Conservation (phyloP, 1,140 invertebrate genomes). For the Pseudobourletiella spinata region DNA sequence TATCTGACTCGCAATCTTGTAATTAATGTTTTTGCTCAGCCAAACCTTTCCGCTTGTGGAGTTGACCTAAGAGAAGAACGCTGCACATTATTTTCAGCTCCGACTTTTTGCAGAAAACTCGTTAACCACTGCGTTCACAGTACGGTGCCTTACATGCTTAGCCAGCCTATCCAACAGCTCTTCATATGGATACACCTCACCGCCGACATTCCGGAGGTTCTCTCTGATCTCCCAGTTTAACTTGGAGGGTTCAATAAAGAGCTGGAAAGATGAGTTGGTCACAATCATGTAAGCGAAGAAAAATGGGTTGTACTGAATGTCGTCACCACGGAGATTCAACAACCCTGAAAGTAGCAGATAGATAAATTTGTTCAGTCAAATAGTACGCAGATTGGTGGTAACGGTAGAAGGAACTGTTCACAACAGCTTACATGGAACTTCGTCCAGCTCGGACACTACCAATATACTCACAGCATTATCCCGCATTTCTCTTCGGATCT, state of each 20-base stretch:
- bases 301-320: slow-evolving; percentile 93
- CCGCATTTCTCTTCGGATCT: slow-evolving; percentile 58
- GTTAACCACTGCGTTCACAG: not conserved
- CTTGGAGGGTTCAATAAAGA: slow-evolving; percentile 58
- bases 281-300: slow-evolving; percentile 87
- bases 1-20: slow-evolving; percentile 3
- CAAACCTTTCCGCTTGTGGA: slow-evolving; percentile 11
- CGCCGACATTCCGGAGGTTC: not conserved
- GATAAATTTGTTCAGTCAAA: no score
- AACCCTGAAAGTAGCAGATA: slow-evolving; percentile 61
- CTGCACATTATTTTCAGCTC: no score
- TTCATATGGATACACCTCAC: not conserved
- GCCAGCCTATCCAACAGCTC: not conserved
- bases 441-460: slow-evolving; percentile 75
- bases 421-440: slow-evolving; percentile 71
- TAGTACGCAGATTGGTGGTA: no score
- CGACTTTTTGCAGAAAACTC: no score
- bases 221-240: slow-evolving; percentile 40
- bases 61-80: no score
- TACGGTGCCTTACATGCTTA: not conserved
- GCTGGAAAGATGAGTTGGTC: slow-evolving; percentile 47
- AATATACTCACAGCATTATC: slow-evolving; percentile 58
- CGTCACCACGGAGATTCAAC: slow-evolving; percentile 84
- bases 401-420: not conserved
- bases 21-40: slow-evolving; percentile 27